Percentiles rank a stretch among this genome's conserved stretches.
Conservation (phyloP, 2,113 vertebrate genomes). For the Lanius collurio region DNA sequence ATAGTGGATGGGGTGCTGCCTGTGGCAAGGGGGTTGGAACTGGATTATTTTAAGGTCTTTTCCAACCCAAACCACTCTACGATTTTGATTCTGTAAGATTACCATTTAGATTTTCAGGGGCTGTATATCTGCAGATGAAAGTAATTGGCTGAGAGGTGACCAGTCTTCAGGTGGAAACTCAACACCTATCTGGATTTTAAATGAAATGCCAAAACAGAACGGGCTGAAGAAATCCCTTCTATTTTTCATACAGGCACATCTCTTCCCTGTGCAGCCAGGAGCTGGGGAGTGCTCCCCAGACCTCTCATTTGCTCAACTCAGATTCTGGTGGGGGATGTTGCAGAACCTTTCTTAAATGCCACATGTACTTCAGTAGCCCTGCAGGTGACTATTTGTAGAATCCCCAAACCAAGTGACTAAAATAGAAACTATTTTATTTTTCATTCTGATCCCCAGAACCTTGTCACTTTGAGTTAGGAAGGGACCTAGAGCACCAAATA, state of each 20-base stretch:
- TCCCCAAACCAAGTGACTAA: background rate
- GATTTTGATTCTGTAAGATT: background rate
- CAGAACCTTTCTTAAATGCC: background rate
- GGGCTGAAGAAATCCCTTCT: background rate
- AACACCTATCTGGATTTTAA: background rate
- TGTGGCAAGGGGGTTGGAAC: background rate
- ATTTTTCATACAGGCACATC: background rate
- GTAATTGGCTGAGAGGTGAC: background rate
- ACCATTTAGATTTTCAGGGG: background rate
- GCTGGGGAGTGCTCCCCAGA: background rate
- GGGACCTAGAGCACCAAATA: background rate
- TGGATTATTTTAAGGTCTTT: background rate
- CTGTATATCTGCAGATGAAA: background rate
- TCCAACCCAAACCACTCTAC: background rate
- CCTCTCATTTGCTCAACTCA: background rate
- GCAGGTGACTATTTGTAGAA: background rate
- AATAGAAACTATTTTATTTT: background rate
- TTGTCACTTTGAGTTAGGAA: background rate
- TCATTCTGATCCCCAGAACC: background rate
- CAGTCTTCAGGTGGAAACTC: background rate
- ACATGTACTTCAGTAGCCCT: background rate
- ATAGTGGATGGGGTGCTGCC: background rate
- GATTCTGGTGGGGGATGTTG: background rate
- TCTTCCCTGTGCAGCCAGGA: background rate
- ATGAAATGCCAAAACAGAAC: background rate